Conservation (phyloP, 1,140 invertebrate genomes). For the Drosophila azteca region DNA sequence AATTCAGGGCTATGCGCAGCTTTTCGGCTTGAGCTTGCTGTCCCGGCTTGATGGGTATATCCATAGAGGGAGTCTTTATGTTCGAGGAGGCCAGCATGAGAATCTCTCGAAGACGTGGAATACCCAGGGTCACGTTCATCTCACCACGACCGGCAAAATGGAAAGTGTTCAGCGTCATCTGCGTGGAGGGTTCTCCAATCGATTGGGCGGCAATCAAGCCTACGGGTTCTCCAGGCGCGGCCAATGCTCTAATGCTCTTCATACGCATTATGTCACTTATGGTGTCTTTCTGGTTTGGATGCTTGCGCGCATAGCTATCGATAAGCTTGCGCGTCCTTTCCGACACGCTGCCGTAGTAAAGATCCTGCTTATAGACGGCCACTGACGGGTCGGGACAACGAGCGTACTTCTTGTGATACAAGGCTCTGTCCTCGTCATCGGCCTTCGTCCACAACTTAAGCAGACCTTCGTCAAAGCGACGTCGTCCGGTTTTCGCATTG, state of each 20-base stretch:
- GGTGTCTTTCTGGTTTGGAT: conserved; percentile 83
- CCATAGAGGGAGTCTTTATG: conserved; percentile 98
- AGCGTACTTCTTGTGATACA: conserved; percentile 83
- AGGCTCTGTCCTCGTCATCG: conserved; percentile 85
- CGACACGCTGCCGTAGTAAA: conserved; percentile 91
- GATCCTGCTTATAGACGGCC: conserved; percentile 88
- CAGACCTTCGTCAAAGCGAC: conserved; percentile 84
- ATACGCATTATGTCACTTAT: conserved; percentile 89
- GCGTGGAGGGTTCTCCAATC: conserved; percentile 99
- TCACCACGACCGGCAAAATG: conserved; percentile 99
- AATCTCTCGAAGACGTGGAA: conserved; percentile 97
- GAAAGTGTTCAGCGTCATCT: conserved; percentile 99
- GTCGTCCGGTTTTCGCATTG: conserved; percentile 70
- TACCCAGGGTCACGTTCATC: conserved; percentile 99
- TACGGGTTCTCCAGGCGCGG: conserved; percentile 97
- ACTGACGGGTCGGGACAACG: conserved; percentile 90
- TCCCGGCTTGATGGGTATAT: conserved; percentile 91
- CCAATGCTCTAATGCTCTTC: conserved; percentile 91
- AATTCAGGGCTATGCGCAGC: conserved; percentile 89
- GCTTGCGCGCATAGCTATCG: conserved; percentile 86
- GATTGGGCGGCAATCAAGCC: conserved; percentile 97
- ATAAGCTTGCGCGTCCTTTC: conserved; percentile 91
- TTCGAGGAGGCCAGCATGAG: conserved; percentile 96
- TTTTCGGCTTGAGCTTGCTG: conserved; percentile 87
- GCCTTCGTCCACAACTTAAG: conserved; percentile 87